These are phyloP conservation scores for Cosmopolites sordidus DNA, from an alignment of 2,888 invertebrate species.

Conservation along the genomic window DNA sequence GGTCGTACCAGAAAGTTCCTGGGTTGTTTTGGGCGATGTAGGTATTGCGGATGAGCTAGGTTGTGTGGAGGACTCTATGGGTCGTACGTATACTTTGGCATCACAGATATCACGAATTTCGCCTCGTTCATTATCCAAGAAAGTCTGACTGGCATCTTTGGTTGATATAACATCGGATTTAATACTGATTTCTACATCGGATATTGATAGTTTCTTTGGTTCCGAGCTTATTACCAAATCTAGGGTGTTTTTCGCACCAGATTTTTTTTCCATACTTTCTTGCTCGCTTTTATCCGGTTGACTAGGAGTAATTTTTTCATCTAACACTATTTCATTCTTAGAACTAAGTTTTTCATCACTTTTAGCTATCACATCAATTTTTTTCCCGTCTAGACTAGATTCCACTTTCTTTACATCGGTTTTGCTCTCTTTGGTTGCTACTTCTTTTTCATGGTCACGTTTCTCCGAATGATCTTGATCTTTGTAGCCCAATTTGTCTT, in stretches of 20 bases:
- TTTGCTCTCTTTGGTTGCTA: not conserved
- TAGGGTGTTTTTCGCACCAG: conserved; percentile 7
- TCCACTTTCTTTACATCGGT: not conserved
- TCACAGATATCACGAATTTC: conserved; percentile 19
- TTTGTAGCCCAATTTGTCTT: not conserved
- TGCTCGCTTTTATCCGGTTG: conserved; percentile 30
- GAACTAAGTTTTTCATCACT: not conserved
- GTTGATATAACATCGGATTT: conserved; percentile 23
- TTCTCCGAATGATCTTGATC: not conserved
- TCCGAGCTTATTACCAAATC: conserved; percentile 11
- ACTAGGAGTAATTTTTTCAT: conserved; percentile 8
- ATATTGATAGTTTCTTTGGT: conserved; percentile 35
- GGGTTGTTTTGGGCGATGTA: not conserved
- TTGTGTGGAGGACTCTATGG: conserved; percentile 27
- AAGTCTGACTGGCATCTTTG: conserved; percentile 19
- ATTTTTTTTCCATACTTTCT: conserved; percentile 29
- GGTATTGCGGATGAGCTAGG: conserved; percentile 26
- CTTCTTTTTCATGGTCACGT: not conserved
- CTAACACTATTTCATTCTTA: conserved; percentile 12
- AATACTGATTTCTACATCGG: conserved; percentile 34
- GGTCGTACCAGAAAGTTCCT: conserved; percentile 19
- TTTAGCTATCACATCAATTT: not conserved
- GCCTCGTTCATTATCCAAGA: conserved; percentile 21
- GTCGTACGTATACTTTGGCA: conserved; percentile 21
- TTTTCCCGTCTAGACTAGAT: not conserved